A percentile compares a stretch with the other conserved stretches of the same genome.
These are phyloP conservation scores for Scalopus aquaticus DNA, from an alignment of 2,113 vertebrate genomes.

Conservation along the genomic window DNA sequence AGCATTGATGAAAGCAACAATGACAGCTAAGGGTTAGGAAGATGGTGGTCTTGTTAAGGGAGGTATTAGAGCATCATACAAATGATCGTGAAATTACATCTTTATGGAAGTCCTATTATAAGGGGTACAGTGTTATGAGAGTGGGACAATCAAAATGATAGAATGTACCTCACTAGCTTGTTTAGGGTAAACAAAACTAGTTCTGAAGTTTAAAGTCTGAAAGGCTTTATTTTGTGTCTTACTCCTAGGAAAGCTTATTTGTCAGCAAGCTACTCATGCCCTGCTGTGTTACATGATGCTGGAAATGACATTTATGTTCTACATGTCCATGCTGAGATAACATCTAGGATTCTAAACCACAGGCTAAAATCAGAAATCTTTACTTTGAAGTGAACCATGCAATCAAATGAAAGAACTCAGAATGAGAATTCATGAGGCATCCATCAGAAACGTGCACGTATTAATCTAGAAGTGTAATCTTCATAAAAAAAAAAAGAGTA, in stretches of 20 bases:
- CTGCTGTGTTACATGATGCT: background rate
- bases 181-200: background rate
- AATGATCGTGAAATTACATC: slow-evolving; percentile 30
- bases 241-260: background rate
- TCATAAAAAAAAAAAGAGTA: background rate
- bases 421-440: slow-evolving; percentile 35
- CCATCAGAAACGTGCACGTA: slow-evolving; percentile 40
- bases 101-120: background rate
- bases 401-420: slow-evolving; percentile 48
- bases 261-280: background rate
- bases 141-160: background rate
- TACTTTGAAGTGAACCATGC: slow-evolving; percentile 66
- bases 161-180: background rate
- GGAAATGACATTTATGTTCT: slow-evolving; percentile 48
- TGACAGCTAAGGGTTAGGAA: background rate
- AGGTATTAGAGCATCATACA: background rate
- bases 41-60: background rate
- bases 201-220: background rate
- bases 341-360: slow-evolving; percentile 35
- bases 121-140: background rate
- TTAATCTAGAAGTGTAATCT: background rate
- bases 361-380: slow-evolving; percentile 50
- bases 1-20: background rate
- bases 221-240: background rate
- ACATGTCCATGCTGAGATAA: slow-evolving; percentile 16